These are phyloP conservation scores for Drosophila virilis DNA, from an alignment of 1,140 invertebrate species.

Conservation along the genomic window DNA sequence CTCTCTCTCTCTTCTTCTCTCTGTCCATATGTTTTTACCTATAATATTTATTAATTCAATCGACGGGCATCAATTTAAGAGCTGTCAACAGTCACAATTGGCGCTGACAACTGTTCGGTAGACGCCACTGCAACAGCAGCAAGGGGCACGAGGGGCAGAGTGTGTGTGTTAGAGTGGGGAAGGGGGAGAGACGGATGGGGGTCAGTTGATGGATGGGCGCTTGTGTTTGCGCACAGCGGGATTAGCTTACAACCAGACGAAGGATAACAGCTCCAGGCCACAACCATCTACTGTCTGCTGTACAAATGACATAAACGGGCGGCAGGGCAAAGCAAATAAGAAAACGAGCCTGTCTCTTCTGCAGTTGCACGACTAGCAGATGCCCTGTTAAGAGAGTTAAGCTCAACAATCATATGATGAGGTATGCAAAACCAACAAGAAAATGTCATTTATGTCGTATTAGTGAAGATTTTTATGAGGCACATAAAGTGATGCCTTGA, in stretches of 20 bases:
- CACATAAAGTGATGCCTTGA: too few species aligned
- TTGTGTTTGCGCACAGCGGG: conserved; percentile 62
- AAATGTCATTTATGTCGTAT: too few species aligned
- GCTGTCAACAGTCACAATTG: conserved; percentile 71
- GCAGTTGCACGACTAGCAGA: conserved; percentile 6
- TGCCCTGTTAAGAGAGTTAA: conserved; percentile 5
- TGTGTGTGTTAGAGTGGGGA: too few species aligned
- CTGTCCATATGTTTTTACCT: conserved; percentile 77
- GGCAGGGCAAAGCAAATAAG: conserved; percentile 30
- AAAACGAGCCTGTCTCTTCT: not conserved
- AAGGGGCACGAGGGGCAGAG: not conserved
- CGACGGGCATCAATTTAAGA: conserved; percentile 76
- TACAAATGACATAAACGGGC: conserved; percentile 34
- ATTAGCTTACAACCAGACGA: conserved; percentile 62
- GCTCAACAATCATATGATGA: not conserved
- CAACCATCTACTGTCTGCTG: conserved; percentile 37
- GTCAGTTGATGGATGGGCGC: conserved; percentile 47
- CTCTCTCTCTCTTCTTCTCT: not conserved
- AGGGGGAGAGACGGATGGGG: too few species aligned
- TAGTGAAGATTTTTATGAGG: too few species aligned
- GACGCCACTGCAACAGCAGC: not conserved
- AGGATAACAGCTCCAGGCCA: conserved; percentile 58
- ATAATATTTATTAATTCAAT: conserved; percentile 81
- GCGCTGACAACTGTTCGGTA: conserved; percentile 59
- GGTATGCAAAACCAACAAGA: not conserved